These are phyloP conservation scores for Tipula vernalis DNA, from an alignment of 2,888 invertebrate genomes.

Conservation along the genomic window DNA sequence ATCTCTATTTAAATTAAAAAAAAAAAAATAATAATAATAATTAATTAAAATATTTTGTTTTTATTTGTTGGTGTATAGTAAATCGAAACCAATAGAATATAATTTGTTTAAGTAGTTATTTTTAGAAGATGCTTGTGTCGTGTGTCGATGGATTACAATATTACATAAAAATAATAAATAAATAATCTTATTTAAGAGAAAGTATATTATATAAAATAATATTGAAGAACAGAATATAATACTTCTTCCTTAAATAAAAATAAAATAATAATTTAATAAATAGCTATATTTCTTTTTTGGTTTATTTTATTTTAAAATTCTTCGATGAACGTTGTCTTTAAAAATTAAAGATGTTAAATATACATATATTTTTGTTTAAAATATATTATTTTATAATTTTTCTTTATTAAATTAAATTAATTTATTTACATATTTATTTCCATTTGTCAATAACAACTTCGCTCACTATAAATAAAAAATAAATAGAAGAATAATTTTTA, in stretches of 20 bases:
- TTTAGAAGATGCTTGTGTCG: background rate
- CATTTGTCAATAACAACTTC: constrained; percentile 59
- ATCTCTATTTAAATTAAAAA: background rate
- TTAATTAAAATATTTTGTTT: background rate
- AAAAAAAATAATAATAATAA: background rate
- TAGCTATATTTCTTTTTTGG: background rate
- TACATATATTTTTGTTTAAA: background rate
- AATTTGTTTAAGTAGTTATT: background rate
- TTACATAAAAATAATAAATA: constrained; percentile 5
- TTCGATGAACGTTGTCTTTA: background rate
- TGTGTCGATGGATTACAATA: background rate
- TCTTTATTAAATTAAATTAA: background rate
- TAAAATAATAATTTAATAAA: background rate
- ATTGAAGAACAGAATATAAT: background rate
- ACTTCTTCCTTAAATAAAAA: constrained; percentile 9
- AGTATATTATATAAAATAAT: background rate
- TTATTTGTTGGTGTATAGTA: background rate
- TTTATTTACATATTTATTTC: constrained; percentile 21
- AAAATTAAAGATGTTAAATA: constrained; percentile 7
- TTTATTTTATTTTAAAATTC: background rate
- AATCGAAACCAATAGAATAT: background rate
- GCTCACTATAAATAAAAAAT: constrained; percentile 52
- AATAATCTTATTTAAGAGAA: background rate
- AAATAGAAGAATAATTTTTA: background rate
- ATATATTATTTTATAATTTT: background rate